phyloP scores from a whole-genome alignment of 2,888 invertebrate species.

The Lamproptera curius region DNA sequence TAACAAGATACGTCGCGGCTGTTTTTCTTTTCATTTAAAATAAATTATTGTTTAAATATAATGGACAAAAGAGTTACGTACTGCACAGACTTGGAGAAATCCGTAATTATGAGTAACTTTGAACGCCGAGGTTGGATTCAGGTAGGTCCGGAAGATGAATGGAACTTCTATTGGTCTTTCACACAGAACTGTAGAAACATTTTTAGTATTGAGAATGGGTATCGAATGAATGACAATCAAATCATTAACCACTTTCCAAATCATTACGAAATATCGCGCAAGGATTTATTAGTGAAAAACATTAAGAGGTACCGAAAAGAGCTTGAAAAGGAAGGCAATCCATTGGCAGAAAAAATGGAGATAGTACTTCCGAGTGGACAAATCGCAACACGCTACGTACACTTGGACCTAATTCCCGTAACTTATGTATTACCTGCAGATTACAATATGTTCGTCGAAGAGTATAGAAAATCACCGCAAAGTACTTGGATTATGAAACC shows the following conservation, averaged over 20 bases:
- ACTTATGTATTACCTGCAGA: slow-evolving; percentile 97
- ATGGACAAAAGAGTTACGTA: slow-evolving; percentile 43
- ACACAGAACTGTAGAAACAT: slow-evolving; percentile 94
- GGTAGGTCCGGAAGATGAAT: slow-evolving; percentile 92
- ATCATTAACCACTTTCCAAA: slow-evolving; percentile 98
- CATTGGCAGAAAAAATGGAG: slow-evolving; percentile 86
- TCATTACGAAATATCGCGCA: slow-evolving; percentile 95
- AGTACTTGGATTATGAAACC: slow-evolving; percentile 99
- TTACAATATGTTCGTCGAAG: slow-evolving; percentile 98
- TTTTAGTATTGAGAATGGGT: slow-evolving; percentile 96
- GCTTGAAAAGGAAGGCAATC: slow-evolving; percentile 92
- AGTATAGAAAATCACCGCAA: slow-evolving; percentile 95
- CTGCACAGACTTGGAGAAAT: slow-evolving; percentile 95
- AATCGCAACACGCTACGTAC: slow-evolving; percentile 83
- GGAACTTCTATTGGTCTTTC: slow-evolving; percentile 98
- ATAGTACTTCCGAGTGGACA: slow-evolving; percentile 78
- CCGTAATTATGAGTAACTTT: slow-evolving; percentile 94
- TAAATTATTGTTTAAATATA: slow-evolving; percentile 6
- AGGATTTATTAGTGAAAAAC: slow-evolving; percentile 97
- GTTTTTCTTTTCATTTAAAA: slow-evolving; percentile 5
- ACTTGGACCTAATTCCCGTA: slow-evolving; percentile 94
- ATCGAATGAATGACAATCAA: slow-evolving; percentile 94
- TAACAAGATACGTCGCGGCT: too few species aligned
- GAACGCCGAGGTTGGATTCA: slow-evolving; percentile 94
- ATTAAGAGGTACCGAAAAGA: slow-evolving; percentile 96